Evolutionary conservation across 2,113 vertebrate species (phyloP), one percentile per base, ranked within the genome.

Genomic region (Spilogale gracilis): DNA sequence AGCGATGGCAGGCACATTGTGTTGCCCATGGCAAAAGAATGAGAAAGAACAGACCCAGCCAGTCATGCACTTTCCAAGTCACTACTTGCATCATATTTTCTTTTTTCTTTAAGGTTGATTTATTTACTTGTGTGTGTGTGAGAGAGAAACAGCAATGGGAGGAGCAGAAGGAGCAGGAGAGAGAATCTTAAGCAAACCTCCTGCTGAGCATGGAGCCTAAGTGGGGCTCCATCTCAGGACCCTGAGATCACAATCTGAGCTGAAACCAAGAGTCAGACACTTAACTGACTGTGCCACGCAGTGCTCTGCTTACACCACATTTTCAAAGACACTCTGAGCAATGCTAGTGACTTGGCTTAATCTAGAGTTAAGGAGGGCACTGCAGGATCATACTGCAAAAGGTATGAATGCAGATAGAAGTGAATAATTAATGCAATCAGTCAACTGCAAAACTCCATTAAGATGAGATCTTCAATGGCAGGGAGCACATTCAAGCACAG

Each of bases 21-120:
- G 1, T 30, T 10, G 12, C 38, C 6, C 0, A 0, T 9, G 3
- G 10, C 13, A 56, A 23, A 69, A 83, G 50, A 74, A 80, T 10
- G n/a, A 89, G n/a, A 76, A 12, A 50, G 1, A 69, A 25, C 0
- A 63, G 60, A 3, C 2, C 2, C 17, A 16, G 2, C 13, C 14
- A 74, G 25, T 13, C 6, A 52, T 56, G 0, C 1, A 14, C 21
- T 21, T 54, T 38, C 74, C 25, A 80, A 18, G 12, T 61, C 10
- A 67, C 5, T 76, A n/a, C 16, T 45, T 84, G 14, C 0, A 25
- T 32, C 30, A 20, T 5, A 6, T 21, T 43, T 71, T 25, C 18
- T 63, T 63, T 25, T 63, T 63, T 30, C 25, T 9, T 23, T 60
- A 3, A 23, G 25, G 30, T 30, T 63, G 8, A n/a, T 69, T 69